These are phyloP conservation scores for Leptocoma aspasia DNA, from an alignment of 2,113 vertebrate genomes.

Conservation along the genomic window DNA sequence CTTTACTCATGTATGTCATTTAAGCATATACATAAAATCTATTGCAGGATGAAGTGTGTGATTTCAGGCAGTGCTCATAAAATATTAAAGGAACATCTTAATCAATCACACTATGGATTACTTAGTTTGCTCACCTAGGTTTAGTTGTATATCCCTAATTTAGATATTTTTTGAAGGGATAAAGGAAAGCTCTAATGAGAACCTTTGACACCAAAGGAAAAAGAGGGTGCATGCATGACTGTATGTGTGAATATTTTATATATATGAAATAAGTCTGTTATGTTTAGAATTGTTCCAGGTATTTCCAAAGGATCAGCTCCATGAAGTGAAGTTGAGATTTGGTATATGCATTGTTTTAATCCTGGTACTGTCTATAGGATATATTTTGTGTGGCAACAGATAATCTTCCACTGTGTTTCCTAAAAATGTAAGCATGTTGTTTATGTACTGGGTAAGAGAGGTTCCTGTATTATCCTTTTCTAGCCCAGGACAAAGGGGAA, in stretches of 20 bases:
- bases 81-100: neutral
- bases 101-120: neutral
- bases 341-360: neutral
- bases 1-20: neutral
- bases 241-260: neutral
- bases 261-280: neutral
- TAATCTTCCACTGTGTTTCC: neutral
- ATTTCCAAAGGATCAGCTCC: neutral
- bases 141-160: neutral
- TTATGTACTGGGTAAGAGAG: neutral
- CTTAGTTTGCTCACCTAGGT: neutral
- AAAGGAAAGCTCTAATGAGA: neutral
- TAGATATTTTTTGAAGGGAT: neutral
- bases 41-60: neutral
- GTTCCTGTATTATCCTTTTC: neutral
- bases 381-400: neutral
- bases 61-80: neutral
- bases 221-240: neutral
- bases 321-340: neutral
- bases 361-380: neutral
- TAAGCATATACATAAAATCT: neutral
- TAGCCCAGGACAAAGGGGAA: neutral
- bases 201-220: neutral
- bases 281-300: neutral
- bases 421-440: neutral